Conservation (phyloP, 2,888 invertebrate genomes). For the Tiliacea aurago region DNA sequence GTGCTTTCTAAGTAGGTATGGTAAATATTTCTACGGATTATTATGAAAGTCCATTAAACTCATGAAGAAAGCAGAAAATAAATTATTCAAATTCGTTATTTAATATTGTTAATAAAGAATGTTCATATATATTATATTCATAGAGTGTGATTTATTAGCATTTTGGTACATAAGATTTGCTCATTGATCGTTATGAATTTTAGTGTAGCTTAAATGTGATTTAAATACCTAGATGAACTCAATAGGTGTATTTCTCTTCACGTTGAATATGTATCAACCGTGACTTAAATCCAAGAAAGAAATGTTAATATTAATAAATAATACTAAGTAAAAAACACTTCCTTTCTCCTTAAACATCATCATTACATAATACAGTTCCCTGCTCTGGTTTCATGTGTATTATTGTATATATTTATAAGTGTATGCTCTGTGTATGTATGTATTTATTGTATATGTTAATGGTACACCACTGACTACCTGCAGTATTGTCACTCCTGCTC, state of each 20-base stretch:
- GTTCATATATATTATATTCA: not conserved
- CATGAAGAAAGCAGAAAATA: slow-evolving; percentile 21
- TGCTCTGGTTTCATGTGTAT: too few species aligned
- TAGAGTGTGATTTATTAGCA: slow-evolving; percentile 9
- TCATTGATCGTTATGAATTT: slow-evolving; percentile 6
- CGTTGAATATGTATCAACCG: not conserved
- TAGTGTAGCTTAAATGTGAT: not conserved
- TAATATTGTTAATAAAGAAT: slow-evolving; percentile 16
- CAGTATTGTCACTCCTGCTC: too few species aligned
- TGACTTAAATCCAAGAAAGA: not conserved
- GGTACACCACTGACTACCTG: too few species aligned
- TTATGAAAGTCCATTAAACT: slow-evolving; percentile 2
- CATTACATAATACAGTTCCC: too few species aligned
- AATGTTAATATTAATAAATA: too few species aligned
- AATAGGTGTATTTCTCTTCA: not conserved
- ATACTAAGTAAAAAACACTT: too few species aligned
- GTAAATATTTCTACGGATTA: not conserved
- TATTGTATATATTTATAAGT: too few species aligned
- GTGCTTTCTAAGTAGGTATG: not conserved
- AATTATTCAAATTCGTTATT: slow-evolving; percentile 6
- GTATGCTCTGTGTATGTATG: too few species aligned
- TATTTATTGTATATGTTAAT: too few species aligned
- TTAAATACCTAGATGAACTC: not conserved
- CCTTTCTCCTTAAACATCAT: too few species aligned
- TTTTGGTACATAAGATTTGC: slow-evolving; percentile 7